Evolutionary conservation across 2,888 invertebrate genomes (phyloP), one percentile per base, ranked within the genome.

Genomic region (Erebia aethiops): DNA sequence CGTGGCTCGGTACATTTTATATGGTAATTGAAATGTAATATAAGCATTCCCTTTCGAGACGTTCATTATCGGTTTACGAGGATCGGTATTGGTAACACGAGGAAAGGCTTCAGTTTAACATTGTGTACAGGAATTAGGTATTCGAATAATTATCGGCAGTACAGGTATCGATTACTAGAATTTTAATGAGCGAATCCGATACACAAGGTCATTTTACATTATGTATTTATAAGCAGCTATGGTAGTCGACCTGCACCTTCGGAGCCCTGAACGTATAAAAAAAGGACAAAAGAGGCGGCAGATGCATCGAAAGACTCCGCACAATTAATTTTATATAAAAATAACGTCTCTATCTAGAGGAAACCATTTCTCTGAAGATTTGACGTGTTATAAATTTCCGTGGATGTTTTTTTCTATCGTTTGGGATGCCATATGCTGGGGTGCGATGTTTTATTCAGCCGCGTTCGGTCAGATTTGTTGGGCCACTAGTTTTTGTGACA

Each of bases 11-110:
- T 86, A 90, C 87, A 88, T 90, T 92, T 89, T 89, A 88, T 92
- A 91, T 92, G 91, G 89, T 93, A 91, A 92, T 92, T 91, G 91
- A 91, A 91, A 90, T 89, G 89, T 91, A 88, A 88, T 90, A 89
- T 88, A 88, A 87, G 86, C 86, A 86, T 87, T 87, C 80, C 85
- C 82, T 86, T 86, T 86, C 82, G 82, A 84, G 79, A 76, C 76
- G 84, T 87, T 86, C 85, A 84, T 90, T 91, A 90, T 90, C 87
- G 84, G 82, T 84, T 89, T 82, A 82, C 83, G 86, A 84, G 79
- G 84, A 84, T 85, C 78, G 71, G 77, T 81, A 79, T 82, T 80
- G 71, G 78, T 81, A 82, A 82, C 82, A 80, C 80, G 84, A 79
- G 75, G 66, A 66, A 66, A 67, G 71, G 72, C 67, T 74, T 71